Base-by-base conservation (phyloP, 2,888 invertebrate genomes). In the Calliopum simillimum region DNA sequence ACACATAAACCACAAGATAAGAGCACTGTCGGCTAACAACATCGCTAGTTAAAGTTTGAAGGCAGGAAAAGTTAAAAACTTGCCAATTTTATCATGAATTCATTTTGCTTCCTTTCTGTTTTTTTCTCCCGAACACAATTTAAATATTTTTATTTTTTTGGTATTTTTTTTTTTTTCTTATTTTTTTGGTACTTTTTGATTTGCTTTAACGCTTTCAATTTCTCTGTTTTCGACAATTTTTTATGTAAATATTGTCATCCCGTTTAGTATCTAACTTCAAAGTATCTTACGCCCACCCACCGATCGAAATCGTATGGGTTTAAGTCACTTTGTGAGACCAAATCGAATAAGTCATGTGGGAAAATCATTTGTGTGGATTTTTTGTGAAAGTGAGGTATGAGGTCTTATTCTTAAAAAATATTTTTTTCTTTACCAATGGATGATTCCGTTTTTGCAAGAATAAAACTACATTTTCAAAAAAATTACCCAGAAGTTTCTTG, bases 71-170 rank as follows among this genome's bases (percentile, higher is more conserved):
- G 53, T 62, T 49, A 21, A 61, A 61, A 59, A 51, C 68, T 62
- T 62, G 68, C 61, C 58, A 68, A 68, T 68, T 68, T 55, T 41
- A 68, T 61, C 44, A 55, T 51, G 21, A 65, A 44, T 65, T 53
- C 43, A 43, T 65, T 65, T 53, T 55, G 55, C 55, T 65, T 55
- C n/a, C 5, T 41, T 43, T n/a, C n/a, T n/a, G n/a, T n/a, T n/a
- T n/a, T n/a, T 64, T 16, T 49, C 33, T 13, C 56, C 5, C 21
- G 46, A n/a, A 11, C 59, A 33, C 33, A 43, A 16, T 47, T 63
- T 12, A 46, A 25, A 13, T 63, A n/a, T 62, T 61, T 43, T 43
- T 41, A 19, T 13, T 47, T 44, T 47, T 43, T 49, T 11, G 14
- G n/a, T 19, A 33, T 16, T 13, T 19, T 14, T 51, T 16, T n/a